These are phyloP conservation scores for Hippocampus mohnikei DNA, from an alignment of 2,113 vertebrate species.

Conservation along the genomic window DNA sequence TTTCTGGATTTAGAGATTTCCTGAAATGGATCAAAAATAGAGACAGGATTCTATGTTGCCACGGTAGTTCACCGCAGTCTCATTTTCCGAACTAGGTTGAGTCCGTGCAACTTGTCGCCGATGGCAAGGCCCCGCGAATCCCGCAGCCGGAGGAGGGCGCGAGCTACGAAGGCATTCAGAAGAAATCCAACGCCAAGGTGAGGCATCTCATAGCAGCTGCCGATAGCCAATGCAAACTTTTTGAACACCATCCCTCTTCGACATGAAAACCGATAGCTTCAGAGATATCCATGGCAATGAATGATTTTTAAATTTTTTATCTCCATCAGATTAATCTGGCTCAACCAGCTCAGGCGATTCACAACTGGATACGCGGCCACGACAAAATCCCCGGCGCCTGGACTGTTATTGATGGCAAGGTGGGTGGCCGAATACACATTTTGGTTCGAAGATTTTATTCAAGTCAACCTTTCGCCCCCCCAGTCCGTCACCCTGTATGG, in stretches of 20 bases:
- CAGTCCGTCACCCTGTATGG: conserved; percentile 84
- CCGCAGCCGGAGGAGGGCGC: conserved; percentile 87
- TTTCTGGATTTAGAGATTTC: no score
- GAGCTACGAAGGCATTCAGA: conserved; percentile 95
- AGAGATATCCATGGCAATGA: no score
- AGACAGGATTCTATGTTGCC: background rate
- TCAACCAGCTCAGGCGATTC: conserved; percentile 82
- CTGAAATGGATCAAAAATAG: background rate
- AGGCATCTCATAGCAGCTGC: conserved; percentile 2
- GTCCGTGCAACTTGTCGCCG: conserved; percentile 91
- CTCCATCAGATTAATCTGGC: conserved; percentile 75
- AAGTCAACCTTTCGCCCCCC: conserved; percentile 11
- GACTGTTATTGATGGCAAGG: conserved; percentile 83
- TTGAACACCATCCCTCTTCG: background rate
- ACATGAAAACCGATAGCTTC: background rate
- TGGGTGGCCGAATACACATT: conserved; percentile 43
- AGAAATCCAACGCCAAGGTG: conserved; percentile 90
- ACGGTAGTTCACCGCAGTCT: background rate
- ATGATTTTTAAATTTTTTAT: background rate
- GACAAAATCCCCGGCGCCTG: conserved; percentile 97
- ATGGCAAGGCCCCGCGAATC: conserved; percentile 83
- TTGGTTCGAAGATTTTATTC: no score
- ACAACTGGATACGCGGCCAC: conserved; percentile 97
- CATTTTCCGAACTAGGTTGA: conserved; percentile 76
- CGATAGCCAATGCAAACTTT: background rate